A percentile compares a stretch with the other conserved stretches of the same genome.
These are phyloP conservation scores for Acridotheres tristis DNA, from an alignment of 2,797 vertebrate genomes.

Conservation along the genomic window DNA sequence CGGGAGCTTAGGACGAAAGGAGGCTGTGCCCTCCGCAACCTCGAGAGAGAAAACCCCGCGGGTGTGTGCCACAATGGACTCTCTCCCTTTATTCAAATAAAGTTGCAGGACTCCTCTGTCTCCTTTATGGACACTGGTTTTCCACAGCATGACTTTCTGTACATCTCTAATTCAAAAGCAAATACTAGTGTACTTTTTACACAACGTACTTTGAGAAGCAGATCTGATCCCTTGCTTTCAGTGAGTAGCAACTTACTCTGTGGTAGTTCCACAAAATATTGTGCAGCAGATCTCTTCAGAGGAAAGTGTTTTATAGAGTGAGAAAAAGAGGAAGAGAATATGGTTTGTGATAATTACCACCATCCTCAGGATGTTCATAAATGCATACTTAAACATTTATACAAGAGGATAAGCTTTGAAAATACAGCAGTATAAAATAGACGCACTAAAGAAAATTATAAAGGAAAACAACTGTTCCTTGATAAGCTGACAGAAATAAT, in stretches of 20 bases:
- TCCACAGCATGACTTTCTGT: background rate
- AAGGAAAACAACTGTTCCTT: background rate
- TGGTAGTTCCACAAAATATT: background rate
- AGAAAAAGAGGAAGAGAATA: background rate
- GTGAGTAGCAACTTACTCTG: background rate
- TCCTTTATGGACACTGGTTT: background rate
- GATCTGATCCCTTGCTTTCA: background rate
- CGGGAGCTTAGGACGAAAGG: accelerated
- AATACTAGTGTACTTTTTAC: background rate
- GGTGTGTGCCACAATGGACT: accelerated
- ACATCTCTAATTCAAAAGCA: background rate
- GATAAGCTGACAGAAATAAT: background rate
- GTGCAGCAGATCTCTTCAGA: background rate
- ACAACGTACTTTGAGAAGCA: background rate
- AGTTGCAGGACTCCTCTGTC: too few relatives aligned
- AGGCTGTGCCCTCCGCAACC: accelerated
- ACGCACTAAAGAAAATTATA: background rate
- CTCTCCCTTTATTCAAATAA: background rate
- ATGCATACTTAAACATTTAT: background rate
- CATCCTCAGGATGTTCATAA: background rate
- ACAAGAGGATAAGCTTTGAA: background rate
- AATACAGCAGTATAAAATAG: background rate
- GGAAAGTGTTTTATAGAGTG: background rate
- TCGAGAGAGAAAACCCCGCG: accelerated
- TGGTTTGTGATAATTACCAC: background rate